Evolutionary conservation across 2,797 vertebrate genomes (phyloP).

Genomic region (Protonibea diacanthus): DNA sequence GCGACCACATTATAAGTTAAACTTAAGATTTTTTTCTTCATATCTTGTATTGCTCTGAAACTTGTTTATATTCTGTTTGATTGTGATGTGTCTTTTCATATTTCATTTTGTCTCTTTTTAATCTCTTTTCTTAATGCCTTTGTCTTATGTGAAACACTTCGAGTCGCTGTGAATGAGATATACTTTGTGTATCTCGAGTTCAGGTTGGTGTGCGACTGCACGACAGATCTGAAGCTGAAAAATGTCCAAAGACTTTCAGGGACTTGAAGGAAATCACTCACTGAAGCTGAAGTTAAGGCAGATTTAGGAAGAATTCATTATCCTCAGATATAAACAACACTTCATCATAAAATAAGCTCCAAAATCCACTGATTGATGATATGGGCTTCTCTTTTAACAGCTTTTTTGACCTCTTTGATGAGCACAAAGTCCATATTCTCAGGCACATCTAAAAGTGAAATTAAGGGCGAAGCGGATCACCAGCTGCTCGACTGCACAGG

Average conservation of each 20-base stretch:
- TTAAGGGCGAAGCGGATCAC: slow-evolving; percentile 8
- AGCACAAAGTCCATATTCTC: slow-evolving; percentile 12
- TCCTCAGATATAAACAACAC: background rate
- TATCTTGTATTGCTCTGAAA: too few relatives aligned
- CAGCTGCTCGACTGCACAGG: slow-evolving; percentile 6
- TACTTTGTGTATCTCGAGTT: background rate
- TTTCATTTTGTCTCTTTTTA: background rate
- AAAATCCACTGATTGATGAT: background rate
- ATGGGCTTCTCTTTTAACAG: background rate
- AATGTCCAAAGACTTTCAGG: background rate
- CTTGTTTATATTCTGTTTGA: too few relatives aligned
- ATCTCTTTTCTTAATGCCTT: background rate
- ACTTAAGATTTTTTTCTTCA: too few relatives aligned
- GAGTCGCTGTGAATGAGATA: background rate
- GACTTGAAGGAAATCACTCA: background rate
- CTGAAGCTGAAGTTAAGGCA: background rate
- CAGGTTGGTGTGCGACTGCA: background rate
- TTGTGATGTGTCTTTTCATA: background rate
- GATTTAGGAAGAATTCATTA: background rate
- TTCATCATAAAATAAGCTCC: background rate
- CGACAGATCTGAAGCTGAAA: background rate
- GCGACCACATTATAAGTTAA: too few relatives aligned
- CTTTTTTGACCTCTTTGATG: background rate
- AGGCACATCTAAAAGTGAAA: slow-evolving; percentile 12
- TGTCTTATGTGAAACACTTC: background rate